A percentile compares a stretch with the other conserved stretches of the same genome.
Evolutionary conservation across 2,888 invertebrate genomes (phyloP).

Genomic region (Brachyptera putata): DNA sequence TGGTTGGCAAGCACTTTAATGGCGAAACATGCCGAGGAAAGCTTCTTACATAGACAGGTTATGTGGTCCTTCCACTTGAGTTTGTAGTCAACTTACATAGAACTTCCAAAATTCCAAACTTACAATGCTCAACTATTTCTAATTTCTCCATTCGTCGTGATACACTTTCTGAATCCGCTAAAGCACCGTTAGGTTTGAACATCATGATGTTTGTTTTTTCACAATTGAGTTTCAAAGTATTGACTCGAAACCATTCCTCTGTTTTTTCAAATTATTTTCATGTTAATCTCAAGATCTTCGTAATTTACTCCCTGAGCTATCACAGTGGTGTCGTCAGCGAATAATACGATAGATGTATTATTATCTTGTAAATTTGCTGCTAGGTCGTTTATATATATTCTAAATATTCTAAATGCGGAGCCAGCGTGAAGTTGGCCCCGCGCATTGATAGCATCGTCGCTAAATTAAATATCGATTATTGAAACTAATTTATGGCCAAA

Average conservation of each 20-base stretch:
- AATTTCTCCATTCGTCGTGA: not conserved
- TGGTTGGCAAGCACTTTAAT: not conserved
- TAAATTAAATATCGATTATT: too few species aligned
- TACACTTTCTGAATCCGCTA: not conserved
- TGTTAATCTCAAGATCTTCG: not conserved
- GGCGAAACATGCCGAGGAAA: not conserved
- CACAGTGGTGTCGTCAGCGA: slow-evolving; percentile 7
- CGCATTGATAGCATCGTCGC: too few species aligned
- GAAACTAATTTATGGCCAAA: too few species aligned
- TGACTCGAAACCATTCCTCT: not conserved
- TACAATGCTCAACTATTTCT: not conserved
- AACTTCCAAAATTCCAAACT: not conserved
- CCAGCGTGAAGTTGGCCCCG: too few species aligned
- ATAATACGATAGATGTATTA: not conserved
- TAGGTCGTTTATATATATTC: not conserved
- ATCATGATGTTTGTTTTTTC: not conserved
- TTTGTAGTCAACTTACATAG: not conserved
- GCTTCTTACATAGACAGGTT: not conserved
- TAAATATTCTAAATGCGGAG: not conserved
- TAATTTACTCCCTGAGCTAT: not conserved
- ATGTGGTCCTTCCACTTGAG: not conserved
- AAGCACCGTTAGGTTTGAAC: not conserved
- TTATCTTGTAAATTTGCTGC: too few species aligned
- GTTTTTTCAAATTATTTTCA: not conserved
- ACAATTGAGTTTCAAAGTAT: not conserved